phyloP scores from a whole-genome alignment of 53 echinoderm and acorn worm species.

The Stichopus horrens region DNA sequence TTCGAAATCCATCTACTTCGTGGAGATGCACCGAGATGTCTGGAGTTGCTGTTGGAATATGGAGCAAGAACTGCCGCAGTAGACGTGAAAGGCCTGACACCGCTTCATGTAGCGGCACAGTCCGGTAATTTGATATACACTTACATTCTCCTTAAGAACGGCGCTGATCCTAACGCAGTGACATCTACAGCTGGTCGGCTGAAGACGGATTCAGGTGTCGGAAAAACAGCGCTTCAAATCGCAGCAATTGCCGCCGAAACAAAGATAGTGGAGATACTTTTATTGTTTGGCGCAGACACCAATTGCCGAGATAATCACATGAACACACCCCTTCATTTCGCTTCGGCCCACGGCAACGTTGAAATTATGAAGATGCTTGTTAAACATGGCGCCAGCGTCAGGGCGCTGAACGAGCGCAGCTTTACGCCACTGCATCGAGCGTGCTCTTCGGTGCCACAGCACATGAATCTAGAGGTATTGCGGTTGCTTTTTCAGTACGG shows the following conservation, averaged over 20 bases:
- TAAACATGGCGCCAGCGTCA: constrained; percentile 63
- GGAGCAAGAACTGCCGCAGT: constrained; percentile 78
- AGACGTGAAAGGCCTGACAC: constrained; percentile 69
- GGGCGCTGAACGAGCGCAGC: constrained; percentile 62
- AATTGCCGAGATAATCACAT: constrained; percentile 71
- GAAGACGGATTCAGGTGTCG: constrained; percentile 36
- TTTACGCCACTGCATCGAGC: constrained; percentile 85
- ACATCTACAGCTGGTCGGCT: constrained; percentile 34
- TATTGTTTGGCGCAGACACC: constrained; percentile 70
- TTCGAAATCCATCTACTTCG: constrained; percentile 79
- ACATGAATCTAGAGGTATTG: constrained; percentile 53
- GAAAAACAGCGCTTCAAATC: constrained; percentile 64
- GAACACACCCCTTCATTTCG: constrained; percentile 84
- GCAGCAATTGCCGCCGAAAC: constrained; percentile 66
- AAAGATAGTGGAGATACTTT: constrained; percentile 64
- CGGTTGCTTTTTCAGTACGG: constrained; percentile 59
- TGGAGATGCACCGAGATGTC: constrained; percentile 64
- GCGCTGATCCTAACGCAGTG: constrained; percentile 60
- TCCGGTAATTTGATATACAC: constrained; percentile 68
- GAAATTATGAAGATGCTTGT: constrained; percentile 70
- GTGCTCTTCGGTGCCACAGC: constrained; percentile 48
- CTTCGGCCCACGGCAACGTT: constrained; percentile 68
- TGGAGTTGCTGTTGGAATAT: constrained; percentile 71
- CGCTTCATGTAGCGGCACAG: constrained; percentile 72
- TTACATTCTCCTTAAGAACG: constrained; percentile 66